A percentile compares a stretch with the other conserved stretches of the same genome.
phyloP scores from a whole-genome alignment of 2,888 invertebrate species.

The Teleogryllus oceanicus region DNA sequence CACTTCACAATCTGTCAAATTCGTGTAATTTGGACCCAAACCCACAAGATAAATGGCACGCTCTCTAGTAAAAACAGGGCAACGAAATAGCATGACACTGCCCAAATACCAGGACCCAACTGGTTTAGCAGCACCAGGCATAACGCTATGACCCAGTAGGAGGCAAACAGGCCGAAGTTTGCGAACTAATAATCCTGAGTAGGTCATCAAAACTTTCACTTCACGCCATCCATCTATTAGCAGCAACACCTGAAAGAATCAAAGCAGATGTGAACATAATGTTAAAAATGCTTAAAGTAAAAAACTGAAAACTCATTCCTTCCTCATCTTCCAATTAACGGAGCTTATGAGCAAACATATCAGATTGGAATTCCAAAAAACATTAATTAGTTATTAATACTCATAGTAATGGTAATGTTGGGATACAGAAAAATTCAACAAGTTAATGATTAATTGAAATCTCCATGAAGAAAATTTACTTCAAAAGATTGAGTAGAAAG shows the following conservation, averaged over 20 bases:
- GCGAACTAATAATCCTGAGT: slow-evolving; percentile 46
- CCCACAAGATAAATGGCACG: slow-evolving; percentile 57
- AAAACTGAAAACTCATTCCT: too few species aligned
- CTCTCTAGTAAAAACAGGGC: slow-evolving; percentile 53
- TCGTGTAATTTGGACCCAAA: slow-evolving; percentile 52
- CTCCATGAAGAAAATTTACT: too few species aligned
- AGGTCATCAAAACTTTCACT: slow-evolving; percentile 55
- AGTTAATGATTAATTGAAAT: too few species aligned
- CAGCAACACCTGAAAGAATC: slow-evolving; percentile 48
- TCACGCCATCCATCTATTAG: slow-evolving; percentile 59
- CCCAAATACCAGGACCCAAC: slow-evolving; percentile 54
- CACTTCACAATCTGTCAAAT: slow-evolving; percentile 51
- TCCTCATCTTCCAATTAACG: too few species aligned
- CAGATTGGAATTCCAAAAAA: too few species aligned
- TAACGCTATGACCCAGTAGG: slow-evolving; percentile 52
- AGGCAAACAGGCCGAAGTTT: slow-evolving; percentile 57
- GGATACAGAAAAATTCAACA: too few species aligned
- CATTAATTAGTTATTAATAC: too few species aligned
- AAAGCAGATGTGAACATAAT: too few species aligned
- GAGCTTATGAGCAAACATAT: too few species aligned
- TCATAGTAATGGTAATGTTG: too few species aligned
- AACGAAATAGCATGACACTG: slow-evolving; percentile 56
- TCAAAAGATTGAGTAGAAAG: too few species aligned
- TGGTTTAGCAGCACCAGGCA: slow-evolving; percentile 28
- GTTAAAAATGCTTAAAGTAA: too few species aligned